A percentile compares a stretch with the other conserved stretches of the same genome.
These are phyloP conservation scores for Pseudanteris insignis DNA, from an alignment of 2,888 invertebrate species.

Conservation along the genomic window DNA sequence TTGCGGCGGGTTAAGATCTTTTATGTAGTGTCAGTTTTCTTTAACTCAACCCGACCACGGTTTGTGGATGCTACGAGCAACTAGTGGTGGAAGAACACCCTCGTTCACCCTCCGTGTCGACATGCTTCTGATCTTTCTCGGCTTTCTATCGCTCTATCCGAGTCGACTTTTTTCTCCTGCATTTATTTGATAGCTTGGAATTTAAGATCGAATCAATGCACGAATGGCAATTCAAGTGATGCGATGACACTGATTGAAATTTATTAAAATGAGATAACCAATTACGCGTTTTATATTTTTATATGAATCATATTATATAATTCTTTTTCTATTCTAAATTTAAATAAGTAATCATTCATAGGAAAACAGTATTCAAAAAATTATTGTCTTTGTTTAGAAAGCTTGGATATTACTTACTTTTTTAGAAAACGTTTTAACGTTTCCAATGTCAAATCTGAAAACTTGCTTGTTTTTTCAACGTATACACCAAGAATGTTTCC, in stretches of 20 bases:
- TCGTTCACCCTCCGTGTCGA: slow-evolving; percentile 60
- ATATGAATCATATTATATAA: no score
- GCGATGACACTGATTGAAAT: slow-evolving; percentile 26
- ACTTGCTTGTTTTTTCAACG: no score
- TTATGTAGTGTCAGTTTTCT: slow-evolving; percentile 44
- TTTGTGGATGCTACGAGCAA: slow-evolving; percentile 59
- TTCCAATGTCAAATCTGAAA: no score
- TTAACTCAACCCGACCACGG: slow-evolving; percentile 46
- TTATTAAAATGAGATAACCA: slow-evolving; percentile 22
- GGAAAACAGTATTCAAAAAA: no score
- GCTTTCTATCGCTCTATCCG: slow-evolving; percentile 50
- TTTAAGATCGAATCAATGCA: slow-evolving; percentile 38
- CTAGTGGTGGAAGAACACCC: slow-evolving; percentile 68
- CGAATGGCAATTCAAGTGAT: slow-evolving; percentile 20
- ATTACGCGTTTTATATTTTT: no score
- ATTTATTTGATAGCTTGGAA: slow-evolving; percentile 31
- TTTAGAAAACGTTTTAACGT: no score
- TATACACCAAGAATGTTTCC: no score
- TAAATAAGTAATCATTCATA: no score
- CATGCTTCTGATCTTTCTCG: slow-evolving; percentile 52
- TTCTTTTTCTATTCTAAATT: no score
- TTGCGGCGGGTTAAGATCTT: slow-evolving; percentile 26
- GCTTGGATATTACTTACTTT: no score
- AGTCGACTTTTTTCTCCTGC: slow-evolving; percentile 35
- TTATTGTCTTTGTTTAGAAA: no score